Conservation (phyloP, 2,113 vertebrate genomes). For the Percina caprodes region DNA sequence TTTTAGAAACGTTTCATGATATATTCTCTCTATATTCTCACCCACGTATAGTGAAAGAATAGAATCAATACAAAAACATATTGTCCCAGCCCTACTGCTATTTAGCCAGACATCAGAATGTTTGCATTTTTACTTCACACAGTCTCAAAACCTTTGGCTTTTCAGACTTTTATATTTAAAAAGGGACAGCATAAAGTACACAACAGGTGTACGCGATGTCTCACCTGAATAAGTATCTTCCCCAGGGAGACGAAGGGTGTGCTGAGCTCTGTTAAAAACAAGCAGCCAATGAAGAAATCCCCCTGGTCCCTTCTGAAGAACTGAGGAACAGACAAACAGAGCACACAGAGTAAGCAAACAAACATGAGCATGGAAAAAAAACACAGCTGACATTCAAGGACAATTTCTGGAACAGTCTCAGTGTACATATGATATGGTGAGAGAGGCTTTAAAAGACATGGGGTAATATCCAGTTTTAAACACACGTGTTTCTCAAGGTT, state of each 20-base stretch:
- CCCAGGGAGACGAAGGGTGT: constrained; percentile 97
- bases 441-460: not conserved
- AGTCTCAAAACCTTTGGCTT: not conserved
- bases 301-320: constrained; percentile 91
- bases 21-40: too few relatives aligned
- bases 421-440: not conserved
- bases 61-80: too few relatives aligned
- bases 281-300: constrained; percentile 96
- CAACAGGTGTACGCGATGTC: constrained; percentile 17
- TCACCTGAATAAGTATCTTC: constrained; percentile 96
- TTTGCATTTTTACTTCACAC: not conserved
- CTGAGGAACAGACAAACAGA: constrained; percentile 78
- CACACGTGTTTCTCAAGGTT: not conserved
- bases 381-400: constrained; percentile 58
- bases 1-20: too few relatives aligned
- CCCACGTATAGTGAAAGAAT: too few relatives aligned
- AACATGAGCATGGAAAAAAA: constrained; percentile 40
- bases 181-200: not conserved
- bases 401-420: not conserved
- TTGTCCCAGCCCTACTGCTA: too few relatives aligned
- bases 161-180: not conserved
- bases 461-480: not conserved
- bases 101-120: not conserved
- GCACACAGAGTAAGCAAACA: constrained; percentile 55
- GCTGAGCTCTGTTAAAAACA: constrained; percentile 96